A percentile compares a stretch with the other conserved stretches of the same genome.
Evolutionary conservation across 2,113 vertebrate genomes (phyloP).

Genomic region (Pampusana beccarii): DNA sequence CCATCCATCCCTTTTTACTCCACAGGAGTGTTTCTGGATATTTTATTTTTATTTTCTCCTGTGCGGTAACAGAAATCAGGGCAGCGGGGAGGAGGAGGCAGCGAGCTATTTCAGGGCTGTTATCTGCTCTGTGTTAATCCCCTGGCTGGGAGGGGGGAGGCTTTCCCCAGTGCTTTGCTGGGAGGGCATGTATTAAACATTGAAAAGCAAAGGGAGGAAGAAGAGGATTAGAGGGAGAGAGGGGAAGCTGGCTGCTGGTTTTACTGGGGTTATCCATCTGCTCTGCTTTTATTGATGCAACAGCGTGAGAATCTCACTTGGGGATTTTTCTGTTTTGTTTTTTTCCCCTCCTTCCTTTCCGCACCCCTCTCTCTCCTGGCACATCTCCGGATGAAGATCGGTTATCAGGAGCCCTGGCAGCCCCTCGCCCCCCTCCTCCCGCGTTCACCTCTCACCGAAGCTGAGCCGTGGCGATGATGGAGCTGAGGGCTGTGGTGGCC

Average conservation of each 20-base stretch:
- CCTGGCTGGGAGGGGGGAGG: background rate
- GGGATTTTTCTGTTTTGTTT: background rate
- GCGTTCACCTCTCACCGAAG: background rate
- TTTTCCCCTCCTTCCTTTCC: background rate
- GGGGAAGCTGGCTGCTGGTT: background rate
- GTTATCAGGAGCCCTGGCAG: background rate
- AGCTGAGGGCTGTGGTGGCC: constrained; percentile 80
- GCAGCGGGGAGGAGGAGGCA: constrained; percentile 40
- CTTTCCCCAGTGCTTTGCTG: constrained; percentile 17
- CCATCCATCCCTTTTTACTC: background rate
- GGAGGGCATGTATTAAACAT: constrained; percentile 22
- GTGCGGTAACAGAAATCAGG: constrained; percentile 41
- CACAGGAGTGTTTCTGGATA: background rate
- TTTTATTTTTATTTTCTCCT: background rate
- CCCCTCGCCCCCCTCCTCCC: fast-evolving
- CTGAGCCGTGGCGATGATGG: constrained; percentile 76
- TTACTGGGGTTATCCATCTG: background rate
- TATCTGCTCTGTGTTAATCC: constrained; percentile 61
- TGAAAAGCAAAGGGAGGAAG: constrained; percentile 41
- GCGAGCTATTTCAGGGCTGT: constrained; percentile 55
- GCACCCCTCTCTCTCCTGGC: background rate
- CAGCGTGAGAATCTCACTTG: background rate
- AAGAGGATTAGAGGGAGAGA: constrained; percentile 54
- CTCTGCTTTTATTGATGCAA: background rate
- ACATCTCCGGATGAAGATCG: too few relatives aligned